Conservation (phyloP, 2,113 vertebrate species). For the Ascaphus truei region DNA sequence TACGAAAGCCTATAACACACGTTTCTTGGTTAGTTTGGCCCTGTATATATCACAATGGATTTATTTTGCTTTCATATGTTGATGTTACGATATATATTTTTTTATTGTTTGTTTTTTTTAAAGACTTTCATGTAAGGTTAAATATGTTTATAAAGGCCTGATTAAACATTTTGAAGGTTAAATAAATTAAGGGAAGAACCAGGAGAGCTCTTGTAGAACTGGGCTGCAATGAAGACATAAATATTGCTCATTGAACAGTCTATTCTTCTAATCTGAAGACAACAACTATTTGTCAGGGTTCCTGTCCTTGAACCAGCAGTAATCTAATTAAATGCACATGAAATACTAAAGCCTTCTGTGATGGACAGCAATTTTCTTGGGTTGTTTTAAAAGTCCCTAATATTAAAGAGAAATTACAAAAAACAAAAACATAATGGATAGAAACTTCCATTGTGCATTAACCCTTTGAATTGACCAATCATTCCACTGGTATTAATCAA, state of each 20-base stretch:
- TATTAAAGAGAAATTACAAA: constrained; percentile 58
- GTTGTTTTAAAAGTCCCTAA: constrained; percentile 63
- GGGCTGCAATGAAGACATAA: constrained; percentile 51
- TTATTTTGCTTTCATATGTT: constrained; percentile 30
- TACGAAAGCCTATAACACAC: too few species aligned
- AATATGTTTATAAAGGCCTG: constrained; percentile 42
- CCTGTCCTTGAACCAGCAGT: constrained; percentile 62
- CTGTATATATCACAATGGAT: background rate
- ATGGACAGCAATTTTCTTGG: constrained; percentile 64
- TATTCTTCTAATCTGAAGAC: constrained; percentile 67
- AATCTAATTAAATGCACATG: constrained; percentile 74
- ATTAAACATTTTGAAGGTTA: constrained; percentile 52
- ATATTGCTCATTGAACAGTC: constrained; percentile 60
- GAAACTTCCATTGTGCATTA: constrained; percentile 59
- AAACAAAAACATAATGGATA: constrained; percentile 60
- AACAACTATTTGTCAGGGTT: constrained; percentile 72
- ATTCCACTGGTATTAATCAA: constrained; percentile 60
- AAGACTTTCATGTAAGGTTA: constrained; percentile 40
- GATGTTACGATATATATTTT: too few species aligned
- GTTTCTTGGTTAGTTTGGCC: too few species aligned
- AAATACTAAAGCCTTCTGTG: constrained; percentile 68
- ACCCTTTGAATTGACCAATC: constrained; percentile 58
- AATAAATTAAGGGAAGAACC: constrained; percentile 51
- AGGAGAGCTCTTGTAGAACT: constrained; percentile 48
- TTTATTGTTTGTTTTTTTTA: constrained; percentile 40